Evolutionary conservation across 2,888 invertebrate species (phyloP), one percentile per base, ranked within the genome.

Genomic region (Phania funesta): DNA sequence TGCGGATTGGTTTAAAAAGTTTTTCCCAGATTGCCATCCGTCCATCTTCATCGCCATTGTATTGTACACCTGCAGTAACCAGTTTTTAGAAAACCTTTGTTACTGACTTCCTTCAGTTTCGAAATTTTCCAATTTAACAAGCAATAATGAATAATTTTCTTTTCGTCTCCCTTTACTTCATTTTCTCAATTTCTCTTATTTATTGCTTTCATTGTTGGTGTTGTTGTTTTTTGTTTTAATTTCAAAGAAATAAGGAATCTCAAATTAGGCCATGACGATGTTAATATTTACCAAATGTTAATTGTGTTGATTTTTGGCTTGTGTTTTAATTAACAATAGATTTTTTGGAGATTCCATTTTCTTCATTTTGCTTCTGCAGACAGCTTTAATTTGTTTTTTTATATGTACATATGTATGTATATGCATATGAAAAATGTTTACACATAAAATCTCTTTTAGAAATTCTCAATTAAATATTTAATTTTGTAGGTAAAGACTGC

Each of bases 231-330:
- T 8, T 1, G 20, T 52, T 35, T 29, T 22, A 46, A n/a, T 50
- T 16, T 75, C 41, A 44, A 16, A 65, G 35, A 32, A 41, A 41
- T 50, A 52, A 44, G 56, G 35, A 67, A 80, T 44, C 24, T 65
- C 41, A 20, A 78, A 71, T 65, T 73, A 50, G 71, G 78, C 62
- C 82, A 79, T 73, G 68, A 52, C 48, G 54, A 52, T 80, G 73
- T 52, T 74, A 82, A 78, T 82, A 74, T 78, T 78, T 82, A 65
- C 74, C 76, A 70, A 75, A 82, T 70, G 74, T 78, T 82, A 82
- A 82, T 82, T 82, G 82, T 78, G 78, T 82, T 64, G 82, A 78
- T 82, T 75, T 82, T 82, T 75, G 78, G 71, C 68, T 77, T 75
- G 41, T 54, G 29, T 18, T 58, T 54, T 78, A 74, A 82, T 82